Conservation (phyloP, 2,888 invertebrate species). For the Anodontia alba region DNA sequence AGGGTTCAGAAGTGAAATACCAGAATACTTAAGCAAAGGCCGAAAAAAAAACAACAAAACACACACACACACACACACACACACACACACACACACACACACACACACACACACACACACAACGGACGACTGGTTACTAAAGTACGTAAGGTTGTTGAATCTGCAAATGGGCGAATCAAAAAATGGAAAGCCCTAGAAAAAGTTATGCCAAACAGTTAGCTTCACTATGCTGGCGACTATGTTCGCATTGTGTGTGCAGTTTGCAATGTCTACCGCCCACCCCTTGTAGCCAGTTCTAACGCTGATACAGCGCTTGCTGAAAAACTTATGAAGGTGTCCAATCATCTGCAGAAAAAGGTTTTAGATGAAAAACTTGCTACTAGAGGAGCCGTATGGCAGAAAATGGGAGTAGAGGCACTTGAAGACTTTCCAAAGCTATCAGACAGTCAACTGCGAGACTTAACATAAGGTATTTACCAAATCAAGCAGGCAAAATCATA, state of each 20-base stretch:
- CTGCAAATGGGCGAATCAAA: background rate
- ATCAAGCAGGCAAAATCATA: conserved; percentile 1
- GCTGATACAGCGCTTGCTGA: background rate
- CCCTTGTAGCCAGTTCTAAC: no score
- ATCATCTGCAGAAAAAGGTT: background rate
- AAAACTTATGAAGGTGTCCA: background rate
- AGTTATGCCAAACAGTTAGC: background rate
- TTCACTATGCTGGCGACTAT: background rate
- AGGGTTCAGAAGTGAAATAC: background rate
- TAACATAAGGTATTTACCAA: background rate
- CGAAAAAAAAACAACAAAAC: background rate
- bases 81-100: background rate
- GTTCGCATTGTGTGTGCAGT: background rate
- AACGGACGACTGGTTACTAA: conserved; percentile 4
- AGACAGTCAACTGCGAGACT: background rate
- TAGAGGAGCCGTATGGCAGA: background rate
- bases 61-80: background rate
- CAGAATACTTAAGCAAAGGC: background rate
- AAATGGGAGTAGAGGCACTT: background rate
- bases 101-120: background rate
- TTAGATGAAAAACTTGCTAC: background rate
- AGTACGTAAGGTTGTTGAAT: background rate
- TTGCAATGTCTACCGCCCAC: background rate
- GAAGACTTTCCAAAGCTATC: background rate
- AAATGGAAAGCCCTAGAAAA: background rate